These are phyloP conservation scores for Bradypodion pumilum DNA, from an alignment of 2,797 vertebrate species.

Conservation along the genomic window DNA sequence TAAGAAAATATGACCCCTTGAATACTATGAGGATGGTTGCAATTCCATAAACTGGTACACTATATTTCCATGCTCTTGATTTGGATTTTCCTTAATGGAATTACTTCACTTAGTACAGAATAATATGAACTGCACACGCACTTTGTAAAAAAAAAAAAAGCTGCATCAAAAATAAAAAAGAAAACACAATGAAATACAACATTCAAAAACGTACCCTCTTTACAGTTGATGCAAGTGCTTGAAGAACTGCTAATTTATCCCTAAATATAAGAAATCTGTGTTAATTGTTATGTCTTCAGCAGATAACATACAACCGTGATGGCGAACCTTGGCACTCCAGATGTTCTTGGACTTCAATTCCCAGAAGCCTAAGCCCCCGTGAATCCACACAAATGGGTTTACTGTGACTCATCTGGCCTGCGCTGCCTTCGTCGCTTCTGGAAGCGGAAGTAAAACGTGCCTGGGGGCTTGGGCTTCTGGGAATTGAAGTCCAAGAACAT, in stretches of 20 bases:
- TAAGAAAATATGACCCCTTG: not conserved
- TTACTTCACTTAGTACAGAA: not conserved
- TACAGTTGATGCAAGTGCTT: constrained; percentile 86
- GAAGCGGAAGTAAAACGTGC: too few species aligned
- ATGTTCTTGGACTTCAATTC: too few species aligned
- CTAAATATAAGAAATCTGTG: constrained; percentile 71
- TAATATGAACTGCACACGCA: not conserved
- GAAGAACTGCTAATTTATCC: constrained; percentile 88
- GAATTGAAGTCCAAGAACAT: too few species aligned
- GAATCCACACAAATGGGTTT: too few species aligned
- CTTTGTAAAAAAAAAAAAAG: not conserved
- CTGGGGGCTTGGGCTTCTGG: too few species aligned
- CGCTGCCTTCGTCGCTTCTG: too few species aligned
- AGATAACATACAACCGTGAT: not conserved
- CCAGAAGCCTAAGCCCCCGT: too few species aligned
- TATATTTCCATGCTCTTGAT: not conserved
- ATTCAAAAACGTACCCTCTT: constrained; percentile 79
- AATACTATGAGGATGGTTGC: not conserved
- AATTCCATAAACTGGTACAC: not conserved
- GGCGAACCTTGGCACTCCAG: too few species aligned
- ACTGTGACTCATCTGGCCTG: too few species aligned
- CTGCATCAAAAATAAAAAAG: not conserved
- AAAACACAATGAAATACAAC: not conserved
- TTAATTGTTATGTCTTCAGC: not conserved
- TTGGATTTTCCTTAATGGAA: not conserved